Evolutionary conservation across 2,797 vertebrate species (phyloP).

Genomic region (Xyrichtys novacula): DNA sequence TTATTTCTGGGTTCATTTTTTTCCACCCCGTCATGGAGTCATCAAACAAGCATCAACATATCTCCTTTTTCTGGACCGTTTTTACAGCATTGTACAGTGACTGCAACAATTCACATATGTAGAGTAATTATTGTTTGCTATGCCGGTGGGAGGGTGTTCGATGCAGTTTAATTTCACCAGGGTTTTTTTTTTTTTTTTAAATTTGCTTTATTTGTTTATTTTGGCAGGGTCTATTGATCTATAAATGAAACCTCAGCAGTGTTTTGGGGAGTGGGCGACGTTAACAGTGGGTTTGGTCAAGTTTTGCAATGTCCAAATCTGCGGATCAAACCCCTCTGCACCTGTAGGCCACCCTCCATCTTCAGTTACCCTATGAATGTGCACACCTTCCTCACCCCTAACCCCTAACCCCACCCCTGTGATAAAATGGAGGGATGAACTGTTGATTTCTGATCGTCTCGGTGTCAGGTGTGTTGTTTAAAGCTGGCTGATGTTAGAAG

Average conservation of each 20-base stretch:
- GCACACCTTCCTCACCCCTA: slow-evolving; percentile 42
- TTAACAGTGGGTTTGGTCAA: slow-evolving; percentile 24
- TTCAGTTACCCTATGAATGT: slow-evolving; percentile 70
- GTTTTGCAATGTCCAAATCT: slow-evolving; percentile 30
- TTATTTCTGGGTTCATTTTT: slow-evolving; percentile 68
- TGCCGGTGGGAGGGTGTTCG: slow-evolving; percentile 26
- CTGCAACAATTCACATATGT: slow-evolving; percentile 67
- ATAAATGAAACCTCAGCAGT: slow-evolving; percentile 68
- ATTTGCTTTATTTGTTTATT: slow-evolving; percentile 33
- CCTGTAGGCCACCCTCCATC: slow-evolving; percentile 28
- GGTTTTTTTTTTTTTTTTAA: slow-evolving; percentile 62
- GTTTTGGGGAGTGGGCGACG: slow-evolving; percentile 53
- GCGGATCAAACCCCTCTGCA: slow-evolving; percentile 33
- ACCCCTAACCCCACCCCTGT: not conserved
- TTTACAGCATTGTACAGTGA: slow-evolving; percentile 65
- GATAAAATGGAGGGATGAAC: slow-evolving; percentile 42
- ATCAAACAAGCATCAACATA: slow-evolving; percentile 74
- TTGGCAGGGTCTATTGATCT: slow-evolving; percentile 43
- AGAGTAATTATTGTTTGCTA: slow-evolving; percentile 46
- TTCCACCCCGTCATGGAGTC: slow-evolving; percentile 43
- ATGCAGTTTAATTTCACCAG: slow-evolving; percentile 48
- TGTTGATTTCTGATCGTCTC: slow-evolving; percentile 29
- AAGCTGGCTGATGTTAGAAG: slow-evolving; percentile 26
- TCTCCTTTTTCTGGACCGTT: slow-evolving; percentile 70
- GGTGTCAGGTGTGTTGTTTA: slow-evolving; percentile 14